Evolutionary conservation across 2,888 invertebrate genomes (phyloP), one percentile per base, ranked within the genome.

Genomic region (Odontocerum albicorne): DNA sequence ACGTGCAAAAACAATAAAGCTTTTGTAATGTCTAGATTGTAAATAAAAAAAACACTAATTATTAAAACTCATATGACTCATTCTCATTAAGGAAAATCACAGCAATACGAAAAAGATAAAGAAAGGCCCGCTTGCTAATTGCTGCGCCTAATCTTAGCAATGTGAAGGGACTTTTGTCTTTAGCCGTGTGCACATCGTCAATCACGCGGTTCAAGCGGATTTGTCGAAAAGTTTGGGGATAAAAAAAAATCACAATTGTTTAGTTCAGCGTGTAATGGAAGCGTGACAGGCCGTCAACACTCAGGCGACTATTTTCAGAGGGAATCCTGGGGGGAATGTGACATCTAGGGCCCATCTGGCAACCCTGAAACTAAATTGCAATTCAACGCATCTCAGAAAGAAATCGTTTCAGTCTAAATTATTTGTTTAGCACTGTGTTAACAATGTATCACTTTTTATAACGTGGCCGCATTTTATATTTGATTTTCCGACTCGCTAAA

Each of bases 281-380:
- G 56, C 54, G 54, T 55, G 59, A 59, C 59, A 59, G 55, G 46
- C n/a, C 50, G 52, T 59, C 55, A 55, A 47, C 53, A 47, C 53
- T 53, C 15, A 36, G 32, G 10, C 19, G 39, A 49, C 50, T 42
- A 21, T 42, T 40, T 17, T 32, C 12, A 27, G 43, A n/a, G n/a
- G 44, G 44, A 13, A 20, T 12, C 19, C 12, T 4, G 49, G 38
- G 42, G 40, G 22, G 27, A 27, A 33, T 15, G 35, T 22, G 47
- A 17, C 40, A 40, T 36, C 32, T 17, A 19, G 55, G 55, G 55
- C 27, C 22, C 38, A 27, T 40, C 20, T 21, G 2, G 27, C 17
- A 16, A n/a, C 15, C 31, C 13, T 22, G 22, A 38, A 20, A n/a
- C n/a, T n/a, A n/a, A 20, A 33, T 20, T n/a, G 39, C n/a, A 13